Evolutionary conservation across 2,888 invertebrate species (phyloP).

Genomic region (Latrodectus hesperus): DNA sequence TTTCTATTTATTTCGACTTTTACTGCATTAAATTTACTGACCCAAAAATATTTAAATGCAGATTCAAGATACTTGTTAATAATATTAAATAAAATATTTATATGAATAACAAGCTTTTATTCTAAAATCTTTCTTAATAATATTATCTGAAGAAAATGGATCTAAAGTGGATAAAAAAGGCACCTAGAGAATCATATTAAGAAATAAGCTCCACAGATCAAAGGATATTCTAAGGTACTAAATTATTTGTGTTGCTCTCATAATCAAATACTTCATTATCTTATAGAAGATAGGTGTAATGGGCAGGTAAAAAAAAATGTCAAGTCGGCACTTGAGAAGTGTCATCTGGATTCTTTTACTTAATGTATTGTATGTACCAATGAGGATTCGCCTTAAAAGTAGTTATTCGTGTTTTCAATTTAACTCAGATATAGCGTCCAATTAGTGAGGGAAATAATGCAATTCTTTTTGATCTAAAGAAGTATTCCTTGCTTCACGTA

Average conservation of each 20-base stretch:
- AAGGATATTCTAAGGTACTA: not conserved
- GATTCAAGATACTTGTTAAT: too few species aligned
- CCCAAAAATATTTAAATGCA: too few species aligned
- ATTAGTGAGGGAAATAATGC: constrained; percentile 56
- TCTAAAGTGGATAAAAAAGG: too few species aligned
- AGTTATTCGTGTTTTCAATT: constrained; percentile 64
- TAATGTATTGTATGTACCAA: not conserved
- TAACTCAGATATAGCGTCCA: constrained; percentile 47
- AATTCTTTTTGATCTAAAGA: constrained; percentile 63
- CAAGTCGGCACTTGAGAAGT: constrained; percentile 35
- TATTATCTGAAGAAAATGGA: too few species aligned
- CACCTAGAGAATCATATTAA: too few species aligned
- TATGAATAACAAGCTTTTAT: too few species aligned
- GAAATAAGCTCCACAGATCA: not conserved
- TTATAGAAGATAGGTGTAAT: not conserved
- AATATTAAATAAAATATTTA: too few species aligned
- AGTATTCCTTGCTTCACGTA: constrained; percentile 32
- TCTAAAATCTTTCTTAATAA: too few species aligned
- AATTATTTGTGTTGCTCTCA: not conserved
- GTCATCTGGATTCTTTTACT: constrained; percentile 16
- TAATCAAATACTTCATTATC: not conserved
- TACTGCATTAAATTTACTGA: too few species aligned
- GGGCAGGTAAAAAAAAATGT: constrained; percentile 5
- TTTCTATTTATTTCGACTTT: too few species aligned
- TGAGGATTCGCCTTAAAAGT: constrained; percentile 41